Base-by-base conservation (phyloP, 2,888 invertebrate genomes). In the Ectropis crepuscularia region DNA sequence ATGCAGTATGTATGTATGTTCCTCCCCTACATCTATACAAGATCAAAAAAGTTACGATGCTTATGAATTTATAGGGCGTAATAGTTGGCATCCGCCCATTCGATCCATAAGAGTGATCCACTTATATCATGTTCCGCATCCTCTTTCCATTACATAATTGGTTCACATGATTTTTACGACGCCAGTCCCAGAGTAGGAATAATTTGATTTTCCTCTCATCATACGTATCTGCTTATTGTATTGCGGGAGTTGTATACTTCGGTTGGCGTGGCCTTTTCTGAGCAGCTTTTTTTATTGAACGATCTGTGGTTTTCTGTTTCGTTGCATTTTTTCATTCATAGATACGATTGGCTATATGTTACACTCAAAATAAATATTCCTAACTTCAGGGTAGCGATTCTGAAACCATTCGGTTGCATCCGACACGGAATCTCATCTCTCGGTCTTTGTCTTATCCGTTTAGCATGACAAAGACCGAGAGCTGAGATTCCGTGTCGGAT, bases 141-240 rank as follows among this genome's bases (percentile, higher is more conserved):
- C 63, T 61, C 64, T 64, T 65, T 65, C 62, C 61, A 65, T 68
- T 65, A 71, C 61, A 60, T 71, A 63, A 71, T 68, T 71, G 63
- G 54, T 55, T 55, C 51, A 39, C 65, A 67, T 54, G 42, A 65
- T 57, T 53, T 62, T 50, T 67, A 57, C 58, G 55, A 59, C 53
- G 47, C 49, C 62, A 16, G 41, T 65, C 46, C 41, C 54, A 45
- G 57, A 64, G 45, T 61, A 51, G 63, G 66, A 57, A 65, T 70
- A 61, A 70, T 63, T 66, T 63, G 55, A 66, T 63, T 57, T 64
- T 36, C 54, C 39, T 42, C 50, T n/a, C 50, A 46, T 51, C 37
- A 50, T 50, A 28, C 16, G 47, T 57, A 47, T 57, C 58, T 58
- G 54, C 12, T 63, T 58, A 48, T 48, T 58, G 54, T 58, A 45